Base-by-base conservation (phyloP, 37 sponge, comb jelly and placozoan genomes). In the Agelas oroides region DNA sequence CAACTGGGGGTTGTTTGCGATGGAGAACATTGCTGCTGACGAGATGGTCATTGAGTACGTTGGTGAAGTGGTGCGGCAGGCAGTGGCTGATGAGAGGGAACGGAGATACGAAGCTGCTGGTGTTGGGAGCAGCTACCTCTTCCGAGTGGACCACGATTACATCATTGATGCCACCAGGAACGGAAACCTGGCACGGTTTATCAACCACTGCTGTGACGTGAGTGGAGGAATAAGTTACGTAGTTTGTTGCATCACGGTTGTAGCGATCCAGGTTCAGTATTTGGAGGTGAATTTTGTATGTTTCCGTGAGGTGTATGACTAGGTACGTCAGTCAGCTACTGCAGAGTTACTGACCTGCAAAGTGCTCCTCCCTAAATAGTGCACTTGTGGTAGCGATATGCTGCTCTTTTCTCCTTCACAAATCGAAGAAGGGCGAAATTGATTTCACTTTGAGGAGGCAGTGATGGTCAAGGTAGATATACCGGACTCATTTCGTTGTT, bases 21-120 rank as follows among this genome's bases (percentile, higher is more conserved):
- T 95, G 72, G 99, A 99, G 73, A 77, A 80, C 53, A 95, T 99
- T n/a, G 81, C 93, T 28, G 99, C 97, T 14, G 99, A 99, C 66
- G 99, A 99, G 84, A 95, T 99, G 99, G 97, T 99, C 27, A 96
- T 99, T 16, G 99, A 99, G 85, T 99, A 99, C 77, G 92, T 99
- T 21, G 99, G 99, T 13, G 87, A 99, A 70, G 70, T 93, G 46
- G 88, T 99, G 15, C 81, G 99, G 23, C 90, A 91, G 52, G 64
- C 73, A 12, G 89, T 97, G 41, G 99, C 97, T 19, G 98, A 99
- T 58, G 94, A 87, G 76, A 72, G 99, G 56, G 99, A 99, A 85
- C 59, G 80, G 46, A 64, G 90, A 27, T 99, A 99, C 78, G 96
- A 97, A 87, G 92, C 92, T 6, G 87, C 86, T 36, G 99, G 99